A percentile compares a stretch with the other conserved stretches of the same genome.
Evolutionary conservation across 2,888 invertebrate species (phyloP).

Genomic region (Polymixis flavicincta): DNA sequence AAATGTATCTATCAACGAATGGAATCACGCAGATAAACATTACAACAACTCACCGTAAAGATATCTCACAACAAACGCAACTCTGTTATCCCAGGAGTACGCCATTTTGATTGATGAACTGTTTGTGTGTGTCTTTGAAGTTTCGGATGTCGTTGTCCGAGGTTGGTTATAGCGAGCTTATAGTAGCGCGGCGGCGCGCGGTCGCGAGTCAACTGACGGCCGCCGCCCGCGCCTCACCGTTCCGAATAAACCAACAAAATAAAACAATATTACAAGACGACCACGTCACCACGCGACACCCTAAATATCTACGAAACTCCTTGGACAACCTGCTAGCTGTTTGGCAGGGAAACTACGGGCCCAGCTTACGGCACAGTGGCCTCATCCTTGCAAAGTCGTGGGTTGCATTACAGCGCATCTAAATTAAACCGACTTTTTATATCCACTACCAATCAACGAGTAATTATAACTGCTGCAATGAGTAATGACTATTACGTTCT

Average conservation of each 20-base stretch:
- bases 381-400: slow-evolving; percentile 57
- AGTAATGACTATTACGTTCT: slow-evolving; percentile 45
- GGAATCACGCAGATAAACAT: slow-evolving; percentile 29
- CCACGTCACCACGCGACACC: slow-evolving; percentile 66
- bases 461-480: slow-evolving; percentile 50
- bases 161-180: slow-evolving; percentile 34
- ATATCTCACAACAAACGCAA: slow-evolving; percentile 95
- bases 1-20: slow-evolving; percentile 23
- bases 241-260: slow-evolving; percentile 71
- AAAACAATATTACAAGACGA: slow-evolving; percentile 66
- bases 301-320: slow-evolving; percentile 63
- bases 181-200: slow-evolving; percentile 76
- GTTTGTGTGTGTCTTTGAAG: slow-evolving; percentile 38
- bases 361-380: slow-evolving; percentile 41
- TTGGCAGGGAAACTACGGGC: slow-evolving; percentile 54
- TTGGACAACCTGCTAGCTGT: slow-evolving; percentile 48
- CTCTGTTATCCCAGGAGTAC: slow-evolving; percentile 96
- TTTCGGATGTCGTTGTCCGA: slow-evolving; percentile 29
- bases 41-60: slow-evolving; percentile 93
- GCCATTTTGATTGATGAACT: slow-evolving; percentile 89
- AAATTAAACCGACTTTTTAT: slow-evolving; percentile 55
- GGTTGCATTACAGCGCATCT: slow-evolving; percentile 62
- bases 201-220: slow-evolving; percentile 77
- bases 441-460: slow-evolving; percentile 40
- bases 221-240: slow-evolving; percentile 77